Evolutionary conservation across 2,888 invertebrate genomes (phyloP).

Genomic region (Polymixis flavicincta): DNA sequence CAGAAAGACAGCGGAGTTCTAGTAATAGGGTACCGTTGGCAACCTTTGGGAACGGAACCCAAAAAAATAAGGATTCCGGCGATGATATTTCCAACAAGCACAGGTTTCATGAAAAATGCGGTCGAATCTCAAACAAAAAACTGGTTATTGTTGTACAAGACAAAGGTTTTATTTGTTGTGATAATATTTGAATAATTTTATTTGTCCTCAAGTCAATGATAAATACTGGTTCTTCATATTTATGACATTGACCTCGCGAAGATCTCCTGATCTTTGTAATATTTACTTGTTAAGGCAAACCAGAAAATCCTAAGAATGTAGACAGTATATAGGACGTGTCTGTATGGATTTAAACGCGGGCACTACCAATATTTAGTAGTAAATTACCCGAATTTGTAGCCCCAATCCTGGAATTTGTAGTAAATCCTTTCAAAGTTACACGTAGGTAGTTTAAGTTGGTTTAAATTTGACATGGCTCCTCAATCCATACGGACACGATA

Average conservation of each 20-base stretch:
- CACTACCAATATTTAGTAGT: no score
- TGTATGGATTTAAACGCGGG: no score
- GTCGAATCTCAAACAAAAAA: conserved; percentile 6
- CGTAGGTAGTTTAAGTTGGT: no score
- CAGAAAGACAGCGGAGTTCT: background rate
- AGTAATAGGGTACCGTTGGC: background rate
- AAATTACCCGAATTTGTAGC: no score
- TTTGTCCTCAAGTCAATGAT: conserved; percentile 9
- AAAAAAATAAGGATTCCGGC: background rate
- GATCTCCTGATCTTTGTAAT: background rate
- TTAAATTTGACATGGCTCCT: no score
- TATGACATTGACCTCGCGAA: background rate
- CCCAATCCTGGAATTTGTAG: no score
- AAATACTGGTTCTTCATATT: conserved; percentile 10
- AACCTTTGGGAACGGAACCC: background rate
- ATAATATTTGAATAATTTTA: conserved; percentile 24
- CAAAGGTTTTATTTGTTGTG: conserved; percentile 12
- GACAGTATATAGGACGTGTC: no score
- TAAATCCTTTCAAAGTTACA: no score
- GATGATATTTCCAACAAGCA: background rate
- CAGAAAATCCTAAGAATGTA: background rate
- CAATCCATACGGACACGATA: no score
- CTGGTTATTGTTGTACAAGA: conserved; percentile 20
- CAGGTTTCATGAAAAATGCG: background rate
- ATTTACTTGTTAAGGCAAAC: background rate